A percentile compares a stretch with the other conserved stretches of the same genome.
phyloP scores from a whole-genome alignment of 2,113 vertebrate genomes.

The Hipposideros armiger region DNA sequence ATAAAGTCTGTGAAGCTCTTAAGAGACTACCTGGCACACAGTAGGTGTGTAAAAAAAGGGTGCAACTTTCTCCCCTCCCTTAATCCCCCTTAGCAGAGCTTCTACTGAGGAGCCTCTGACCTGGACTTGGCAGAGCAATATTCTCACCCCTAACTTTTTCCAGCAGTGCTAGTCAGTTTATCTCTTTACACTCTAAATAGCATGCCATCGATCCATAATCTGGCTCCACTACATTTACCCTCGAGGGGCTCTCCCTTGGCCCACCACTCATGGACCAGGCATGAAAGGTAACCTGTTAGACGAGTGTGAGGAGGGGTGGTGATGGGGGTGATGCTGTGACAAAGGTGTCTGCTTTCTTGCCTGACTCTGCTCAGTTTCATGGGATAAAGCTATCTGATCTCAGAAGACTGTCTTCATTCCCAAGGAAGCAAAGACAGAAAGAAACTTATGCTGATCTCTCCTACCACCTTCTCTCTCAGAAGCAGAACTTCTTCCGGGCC shows the following conservation, averaged over 20 bases:
- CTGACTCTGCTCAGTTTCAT: not conserved
- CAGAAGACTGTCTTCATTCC: not conserved
- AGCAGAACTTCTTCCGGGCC: not conserved
- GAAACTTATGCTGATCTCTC: not conserved
- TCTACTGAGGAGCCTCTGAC: not conserved
- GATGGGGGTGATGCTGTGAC: not conserved
- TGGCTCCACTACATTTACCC: not conserved
- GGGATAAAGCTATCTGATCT: not conserved
- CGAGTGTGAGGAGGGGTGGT: not conserved
- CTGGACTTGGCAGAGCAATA: not conserved
- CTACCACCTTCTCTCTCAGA: not conserved
- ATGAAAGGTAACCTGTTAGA: not conserved
- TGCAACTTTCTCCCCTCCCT: not conserved
- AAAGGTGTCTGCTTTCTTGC: not conserved
- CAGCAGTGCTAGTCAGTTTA: not conserved
- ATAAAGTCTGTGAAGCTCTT: not conserved
- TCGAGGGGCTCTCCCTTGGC: not conserved
- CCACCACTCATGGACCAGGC: no score
- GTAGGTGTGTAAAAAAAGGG: accelerated
- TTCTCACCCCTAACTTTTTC: not conserved
- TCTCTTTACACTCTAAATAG: not conserved
- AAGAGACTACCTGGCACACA: not conserved
- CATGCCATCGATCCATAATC: not conserved
- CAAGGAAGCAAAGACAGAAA: not conserved
- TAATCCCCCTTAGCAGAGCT: not conserved